Evolutionary conservation across 2,797 vertebrate species (phyloP), one percentile per base, ranked within the genome.

Genomic region (Ceryle rudis): DNA sequence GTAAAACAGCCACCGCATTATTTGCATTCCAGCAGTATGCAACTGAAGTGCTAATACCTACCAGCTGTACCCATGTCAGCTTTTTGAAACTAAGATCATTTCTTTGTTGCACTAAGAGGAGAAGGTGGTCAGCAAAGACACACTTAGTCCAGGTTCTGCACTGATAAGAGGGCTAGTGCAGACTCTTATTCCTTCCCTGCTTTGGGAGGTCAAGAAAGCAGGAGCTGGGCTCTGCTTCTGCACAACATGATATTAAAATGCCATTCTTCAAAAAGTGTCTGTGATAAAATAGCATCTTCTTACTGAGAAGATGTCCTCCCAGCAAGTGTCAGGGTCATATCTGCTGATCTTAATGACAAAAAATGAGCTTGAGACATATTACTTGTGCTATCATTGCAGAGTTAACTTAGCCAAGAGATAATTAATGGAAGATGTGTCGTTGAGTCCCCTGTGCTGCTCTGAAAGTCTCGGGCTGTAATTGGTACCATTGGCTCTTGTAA

Each of bases 261-360:
- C 28, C 35, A 44, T 88, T 95, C 54, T 91, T 75, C 0, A 0
- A 67, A 61, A 89, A 90, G 49, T 1, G 21, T 31, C 62, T 79
- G 62, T 20, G 9, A 84, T 77, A 57, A 95, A 90, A 54, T 21
- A 64, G 39, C 51, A 26, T 64, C 81, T 86, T 79, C 86, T 95
- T 77, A 73, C 62, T 58, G 46, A 79, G 46, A 73, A 73, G 42
- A 71, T 84, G 87, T 70, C 35, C 66, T 82, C 57, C 67, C 67
- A 87, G 78, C 64, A 81, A 52, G 44, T 31, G 93, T 77, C 81
- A 58, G 75, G 89, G 84, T 74, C 61, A 22, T 33, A 92, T 47
- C 60, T 89, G 81, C 71, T 81, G 74, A 82, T 71, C 91, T 91
- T 94, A 95, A 93, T 89, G 93, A 91, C 81, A 96, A 89, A 95